phyloP scores from a whole-genome alignment of 1,140 invertebrate genomes.

The Pygmarrhopalites habei region DNA sequence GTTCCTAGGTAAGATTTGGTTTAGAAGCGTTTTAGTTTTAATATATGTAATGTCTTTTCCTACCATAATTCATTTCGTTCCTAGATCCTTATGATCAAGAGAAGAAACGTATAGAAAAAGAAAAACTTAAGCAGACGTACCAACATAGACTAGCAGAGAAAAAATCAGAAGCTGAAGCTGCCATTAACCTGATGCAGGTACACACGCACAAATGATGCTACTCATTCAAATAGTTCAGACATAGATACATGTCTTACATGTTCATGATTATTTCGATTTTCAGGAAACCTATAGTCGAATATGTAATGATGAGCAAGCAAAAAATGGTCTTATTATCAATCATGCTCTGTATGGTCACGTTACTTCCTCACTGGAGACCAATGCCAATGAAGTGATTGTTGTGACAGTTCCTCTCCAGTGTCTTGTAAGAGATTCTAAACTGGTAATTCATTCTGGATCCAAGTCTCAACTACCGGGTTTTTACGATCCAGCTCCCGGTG shows the following conservation, averaged over 20 bases:
- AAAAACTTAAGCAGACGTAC: conserved; percentile 65
- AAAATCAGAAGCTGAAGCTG: conserved; percentile 71
- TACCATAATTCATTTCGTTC: no score
- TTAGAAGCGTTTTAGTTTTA: no score
- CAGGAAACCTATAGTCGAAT: conserved; percentile 69
- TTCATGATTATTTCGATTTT: no score
- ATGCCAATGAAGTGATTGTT: conserved; percentile 63
- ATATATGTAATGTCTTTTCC: no score
- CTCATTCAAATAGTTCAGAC: no score
- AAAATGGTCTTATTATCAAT: conserved; percentile 74
- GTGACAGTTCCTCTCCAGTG: conserved; percentile 90
- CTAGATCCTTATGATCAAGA: conserved; percentile 77
- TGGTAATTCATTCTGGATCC: conserved; percentile 58
- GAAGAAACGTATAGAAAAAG: conserved; percentile 64
- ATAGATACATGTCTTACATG: no score
- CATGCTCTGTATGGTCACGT: conserved; percentile 68
- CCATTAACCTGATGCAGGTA: conserved; percentile 62
- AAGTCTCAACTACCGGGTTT: conserved; percentile 92
- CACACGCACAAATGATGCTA: no score
- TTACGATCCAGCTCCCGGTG: conserved; percentile 90
- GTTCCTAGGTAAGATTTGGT: no score
- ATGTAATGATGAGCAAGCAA: conserved; percentile 63
- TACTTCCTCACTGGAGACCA: conserved; percentile 41
- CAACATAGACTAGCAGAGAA: conserved; percentile 61
- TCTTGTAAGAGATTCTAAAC: conserved; percentile 79